A percentile compares a stretch with the other conserved stretches of the same genome.
phyloP scores from a whole-genome alignment of 2,113 vertebrate species.

The Ginglymostoma cirratum region DNA sequence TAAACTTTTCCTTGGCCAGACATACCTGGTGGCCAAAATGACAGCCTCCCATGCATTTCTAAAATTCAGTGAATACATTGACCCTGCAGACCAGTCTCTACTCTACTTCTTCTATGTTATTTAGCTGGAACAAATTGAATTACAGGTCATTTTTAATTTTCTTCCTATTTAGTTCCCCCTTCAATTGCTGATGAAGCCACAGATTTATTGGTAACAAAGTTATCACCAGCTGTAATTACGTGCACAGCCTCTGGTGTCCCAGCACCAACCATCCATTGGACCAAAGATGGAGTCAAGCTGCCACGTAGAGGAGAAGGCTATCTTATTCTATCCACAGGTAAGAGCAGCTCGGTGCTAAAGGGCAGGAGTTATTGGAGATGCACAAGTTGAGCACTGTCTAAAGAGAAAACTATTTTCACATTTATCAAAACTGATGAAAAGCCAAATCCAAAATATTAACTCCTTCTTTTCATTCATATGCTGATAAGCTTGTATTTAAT shows the following conservation, averaged over 20 bases:
- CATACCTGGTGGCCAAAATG: background rate
- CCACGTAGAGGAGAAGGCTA: conserved; percentile 66
- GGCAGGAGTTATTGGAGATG: background rate
- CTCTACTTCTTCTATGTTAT: background rate
- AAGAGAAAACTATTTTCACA: background rate
- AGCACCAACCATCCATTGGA: conserved; percentile 74
- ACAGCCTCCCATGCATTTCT: background rate
- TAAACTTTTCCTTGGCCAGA: background rate
- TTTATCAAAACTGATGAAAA: background rate
- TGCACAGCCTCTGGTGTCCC: conserved; percentile 84
- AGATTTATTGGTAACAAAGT: conserved; percentile 71
- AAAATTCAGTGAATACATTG: background rate
- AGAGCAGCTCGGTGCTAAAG: background rate
- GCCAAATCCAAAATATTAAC: background rate
- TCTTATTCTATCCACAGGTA: conserved; percentile 79
- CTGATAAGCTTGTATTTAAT: background rate
- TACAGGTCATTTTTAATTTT: background rate
- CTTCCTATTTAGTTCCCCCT: conserved; percentile 70
- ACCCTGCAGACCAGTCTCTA: background rate
- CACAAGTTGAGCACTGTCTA: background rate
- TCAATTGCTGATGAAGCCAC: conserved; percentile 86
- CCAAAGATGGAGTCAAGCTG: conserved; percentile 73
- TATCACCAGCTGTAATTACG: conserved; percentile 72
- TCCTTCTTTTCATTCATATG: background rate
- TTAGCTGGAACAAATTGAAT: background rate